A percentile compares a stretch with the other conserved stretches of the same genome.
Conservation (phyloP, 2,888 invertebrate species). For the Nomada flava region DNA sequence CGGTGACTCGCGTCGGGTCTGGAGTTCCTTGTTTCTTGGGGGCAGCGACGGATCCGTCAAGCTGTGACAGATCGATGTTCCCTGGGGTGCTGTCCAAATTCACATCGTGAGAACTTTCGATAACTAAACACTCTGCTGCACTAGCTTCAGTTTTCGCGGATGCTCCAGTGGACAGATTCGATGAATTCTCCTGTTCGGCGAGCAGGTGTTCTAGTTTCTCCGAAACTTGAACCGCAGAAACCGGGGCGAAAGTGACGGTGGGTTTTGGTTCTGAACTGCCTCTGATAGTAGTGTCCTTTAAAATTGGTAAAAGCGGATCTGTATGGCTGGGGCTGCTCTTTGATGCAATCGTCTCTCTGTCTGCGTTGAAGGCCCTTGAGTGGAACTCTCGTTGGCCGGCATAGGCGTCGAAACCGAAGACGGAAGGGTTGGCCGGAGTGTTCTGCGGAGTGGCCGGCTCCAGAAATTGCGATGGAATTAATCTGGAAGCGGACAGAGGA, state of each 20-base stretch:
- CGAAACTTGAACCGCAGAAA: conserved; percentile 78
- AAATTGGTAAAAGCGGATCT: conserved; percentile 4
- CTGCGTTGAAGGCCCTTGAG: conserved; percentile 2
- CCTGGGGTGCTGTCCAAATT: conserved; percentile 59
- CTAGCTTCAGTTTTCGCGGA: conserved; percentile 12
- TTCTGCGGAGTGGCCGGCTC: conserved; percentile 81
- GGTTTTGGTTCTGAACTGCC: conserved; percentile 10
- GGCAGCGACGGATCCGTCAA: conserved; percentile 45
- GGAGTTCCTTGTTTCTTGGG: conserved; percentile 26
- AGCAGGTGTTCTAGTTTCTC: conserved; percentile 80
- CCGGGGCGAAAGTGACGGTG: conserved; percentile 70
- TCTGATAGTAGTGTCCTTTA: neutral
- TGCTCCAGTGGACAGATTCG: neutral
- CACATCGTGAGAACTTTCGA: neutral
- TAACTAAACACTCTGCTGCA: neutral
- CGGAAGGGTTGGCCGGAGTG: conserved; percentile 79
- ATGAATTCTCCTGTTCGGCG: conserved; percentile 73
- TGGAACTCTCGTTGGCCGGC: conserved; percentile 51
- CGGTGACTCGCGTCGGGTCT: neutral
- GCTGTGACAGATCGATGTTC: conserved; percentile 65
- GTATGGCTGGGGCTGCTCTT: neutral
- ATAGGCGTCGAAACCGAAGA: conserved; percentile 70
- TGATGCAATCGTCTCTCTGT: conserved; percentile 13
- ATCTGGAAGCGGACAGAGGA: conserved; percentile 64
- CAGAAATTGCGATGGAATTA: conserved; percentile 73